Conservation (phyloP, 2,113 vertebrate genomes). For the Poicephalus gulielmi region DNA sequence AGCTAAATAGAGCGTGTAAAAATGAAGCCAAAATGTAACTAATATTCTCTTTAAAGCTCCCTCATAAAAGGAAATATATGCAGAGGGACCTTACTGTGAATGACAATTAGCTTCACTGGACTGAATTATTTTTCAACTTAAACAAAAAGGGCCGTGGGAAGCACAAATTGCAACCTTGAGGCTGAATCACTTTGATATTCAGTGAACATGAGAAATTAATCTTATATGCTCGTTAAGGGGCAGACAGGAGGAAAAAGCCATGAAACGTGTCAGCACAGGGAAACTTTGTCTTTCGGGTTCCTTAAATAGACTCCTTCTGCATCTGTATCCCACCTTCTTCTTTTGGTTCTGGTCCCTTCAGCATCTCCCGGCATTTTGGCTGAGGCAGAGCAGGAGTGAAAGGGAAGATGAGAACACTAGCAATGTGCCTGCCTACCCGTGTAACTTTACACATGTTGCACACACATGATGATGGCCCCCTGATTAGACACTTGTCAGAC, state of each 20-base stretch:
- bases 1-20: not conserved
- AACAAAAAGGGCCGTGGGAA: not conserved
- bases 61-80: not conserved
- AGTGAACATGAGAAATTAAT: not conserved
- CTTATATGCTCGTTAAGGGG: not conserved
- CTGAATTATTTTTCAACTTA: not conserved
- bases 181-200: not conserved
- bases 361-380: not conserved
- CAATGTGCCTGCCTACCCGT: not conserved
- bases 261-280: not conserved
- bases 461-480: rapidly evolving
- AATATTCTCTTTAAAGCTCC: not conserved
- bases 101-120: not conserved
- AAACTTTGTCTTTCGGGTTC: not conserved
- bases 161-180: not conserved
- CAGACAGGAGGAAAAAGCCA: not conserved
- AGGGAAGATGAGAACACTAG: not conserved
- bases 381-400: not conserved
- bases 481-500: rapidly evolving
- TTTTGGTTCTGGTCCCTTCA: not conserved
- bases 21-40: not conserved
- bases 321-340: not conserved
- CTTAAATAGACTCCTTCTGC: not conserved
- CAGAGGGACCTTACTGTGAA: not conserved
- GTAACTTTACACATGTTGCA: not conserved